phyloP scores from a whole-genome alignment of 2,113 vertebrate species.

The Equus quagga region DNA sequence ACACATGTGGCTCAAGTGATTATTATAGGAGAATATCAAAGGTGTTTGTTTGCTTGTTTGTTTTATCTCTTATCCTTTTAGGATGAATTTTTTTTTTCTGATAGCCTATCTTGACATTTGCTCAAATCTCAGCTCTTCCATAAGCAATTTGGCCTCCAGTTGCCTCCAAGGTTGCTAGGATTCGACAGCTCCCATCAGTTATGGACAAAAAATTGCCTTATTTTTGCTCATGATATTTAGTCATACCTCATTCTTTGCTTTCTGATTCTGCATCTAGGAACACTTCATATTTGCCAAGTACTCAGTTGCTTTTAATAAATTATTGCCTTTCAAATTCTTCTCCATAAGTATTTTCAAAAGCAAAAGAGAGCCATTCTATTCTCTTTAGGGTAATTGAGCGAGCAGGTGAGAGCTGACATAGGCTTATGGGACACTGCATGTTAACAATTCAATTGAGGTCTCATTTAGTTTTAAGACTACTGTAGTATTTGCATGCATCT shows the following conservation, averaged over 20 bases:
- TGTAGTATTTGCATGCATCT: not conserved
- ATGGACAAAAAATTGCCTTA: not conserved
- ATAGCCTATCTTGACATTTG: not conserved
- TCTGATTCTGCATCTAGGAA: not conserved
- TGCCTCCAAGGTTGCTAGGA: not conserved
- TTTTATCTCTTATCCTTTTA: not conserved
- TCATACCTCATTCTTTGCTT: not conserved
- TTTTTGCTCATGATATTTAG: not conserved
- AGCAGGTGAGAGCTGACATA: not conserved
- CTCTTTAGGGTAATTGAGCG: not conserved
- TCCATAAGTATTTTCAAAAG: not conserved
- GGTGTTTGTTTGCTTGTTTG: not conserved
- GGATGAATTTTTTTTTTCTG: not conserved
- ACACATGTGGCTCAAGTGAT: not conserved
- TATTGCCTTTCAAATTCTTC: not conserved
- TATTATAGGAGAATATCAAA: not conserved
- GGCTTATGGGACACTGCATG: not conserved
- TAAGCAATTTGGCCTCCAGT: not conserved
- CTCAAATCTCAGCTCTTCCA: not conserved
- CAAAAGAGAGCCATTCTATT: not conserved
- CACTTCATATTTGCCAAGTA: not conserved
- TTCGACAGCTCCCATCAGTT: not conserved
- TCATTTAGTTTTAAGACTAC: slow-evolving; percentile 17
- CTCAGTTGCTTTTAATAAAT: not conserved
- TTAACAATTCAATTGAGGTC: not conserved